A percentile compares a stretch with the other conserved stretches of the same genome.
Evolutionary conservation across 2,797 vertebrate species (phyloP).

Genomic region (Falco berigora): DNA sequence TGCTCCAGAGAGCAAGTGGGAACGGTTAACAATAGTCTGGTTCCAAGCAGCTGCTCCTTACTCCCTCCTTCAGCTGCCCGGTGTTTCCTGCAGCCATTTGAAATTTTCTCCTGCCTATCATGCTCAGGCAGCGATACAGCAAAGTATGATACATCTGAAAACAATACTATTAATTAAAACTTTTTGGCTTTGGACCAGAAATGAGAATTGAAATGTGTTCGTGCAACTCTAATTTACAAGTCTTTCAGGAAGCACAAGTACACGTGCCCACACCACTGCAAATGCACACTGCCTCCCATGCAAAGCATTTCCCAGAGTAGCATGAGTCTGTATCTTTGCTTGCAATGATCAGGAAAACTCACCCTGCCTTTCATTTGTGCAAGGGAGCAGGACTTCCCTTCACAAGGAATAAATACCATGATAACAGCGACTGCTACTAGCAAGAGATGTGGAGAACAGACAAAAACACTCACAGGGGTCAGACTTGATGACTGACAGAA

Average conservation of each 20-base stretch:
- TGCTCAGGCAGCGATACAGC: not conserved
- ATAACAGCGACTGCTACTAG: accelerated
- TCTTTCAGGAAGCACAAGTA: not conserved
- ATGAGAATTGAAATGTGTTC: not conserved
- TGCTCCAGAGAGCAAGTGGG: not conserved
- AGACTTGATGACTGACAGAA: not conserved
- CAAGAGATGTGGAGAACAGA: not conserved
- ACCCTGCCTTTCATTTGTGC: accelerated
- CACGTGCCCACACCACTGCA: not conserved
- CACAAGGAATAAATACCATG: accelerated
- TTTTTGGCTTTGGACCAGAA: not conserved
- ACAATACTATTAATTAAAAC: not conserved
- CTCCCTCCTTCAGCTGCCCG: not conserved
- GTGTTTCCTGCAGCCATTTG: not conserved
- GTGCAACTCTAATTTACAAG: not conserved
- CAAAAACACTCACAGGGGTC: not conserved
- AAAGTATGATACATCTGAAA: not conserved
- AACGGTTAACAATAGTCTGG: not conserved
- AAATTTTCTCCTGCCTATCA: not conserved
- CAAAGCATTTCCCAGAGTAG: not conserved
- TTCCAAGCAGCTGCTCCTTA: constrained; percentile 8
- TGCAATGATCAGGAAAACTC: not conserved
- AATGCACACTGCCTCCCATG: not conserved
- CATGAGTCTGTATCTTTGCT: not conserved
- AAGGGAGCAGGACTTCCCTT: not conserved